phyloP scores from a whole-genome alignment of 1,140 invertebrate species.

The Conus betulinus region DNA sequence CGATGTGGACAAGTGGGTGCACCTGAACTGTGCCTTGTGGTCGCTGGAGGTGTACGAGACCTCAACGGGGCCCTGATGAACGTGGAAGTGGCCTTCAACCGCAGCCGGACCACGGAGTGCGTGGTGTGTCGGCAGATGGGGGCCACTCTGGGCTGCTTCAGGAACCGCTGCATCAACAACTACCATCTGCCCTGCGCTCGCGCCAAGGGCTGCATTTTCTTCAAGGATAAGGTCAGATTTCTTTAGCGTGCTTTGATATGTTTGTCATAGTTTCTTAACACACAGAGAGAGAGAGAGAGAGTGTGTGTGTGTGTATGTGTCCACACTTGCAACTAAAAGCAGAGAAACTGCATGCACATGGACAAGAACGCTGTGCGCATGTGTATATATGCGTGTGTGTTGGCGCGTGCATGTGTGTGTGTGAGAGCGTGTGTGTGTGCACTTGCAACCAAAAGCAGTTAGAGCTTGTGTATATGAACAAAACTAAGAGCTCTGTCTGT shows the following conservation, averaged over 20 bases:
- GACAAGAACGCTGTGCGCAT: too few species aligned
- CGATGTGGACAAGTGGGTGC: slow-evolving; percentile 99
- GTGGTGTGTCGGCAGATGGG: slow-evolving; percentile 82
- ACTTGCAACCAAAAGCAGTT: too few species aligned
- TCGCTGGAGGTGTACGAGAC: slow-evolving; percentile 96
- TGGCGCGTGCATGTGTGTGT: too few species aligned
- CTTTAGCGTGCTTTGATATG: not conserved
- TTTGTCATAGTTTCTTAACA: too few species aligned
- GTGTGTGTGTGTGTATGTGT: slow-evolving; percentile 3
- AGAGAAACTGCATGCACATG: too few species aligned
- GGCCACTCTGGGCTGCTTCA: slow-evolving; percentile 95
- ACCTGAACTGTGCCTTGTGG: slow-evolving; percentile 99
- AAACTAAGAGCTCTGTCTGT: too few species aligned
- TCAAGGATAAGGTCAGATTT: slow-evolving; percentile 90
- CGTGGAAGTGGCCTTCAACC: slow-evolving; percentile 91
- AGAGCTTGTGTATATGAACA: too few species aligned
- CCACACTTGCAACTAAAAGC: not conserved
- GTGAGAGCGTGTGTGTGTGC: too few species aligned
- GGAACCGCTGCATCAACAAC: slow-evolving; percentile 87
- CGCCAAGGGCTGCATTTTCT: slow-evolving; percentile 92
- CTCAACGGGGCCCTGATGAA: slow-evolving; percentile 96
- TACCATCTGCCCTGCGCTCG: slow-evolving; percentile 98
- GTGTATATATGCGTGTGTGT: too few species aligned
- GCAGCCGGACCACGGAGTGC: slow-evolving; percentile 87
- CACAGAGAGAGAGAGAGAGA: too few species aligned